Evolutionary conservation across 2,797 vertebrate genomes (phyloP), one percentile per base, ranked within the genome.

Genomic region (Scolopax rusticola): DNA sequence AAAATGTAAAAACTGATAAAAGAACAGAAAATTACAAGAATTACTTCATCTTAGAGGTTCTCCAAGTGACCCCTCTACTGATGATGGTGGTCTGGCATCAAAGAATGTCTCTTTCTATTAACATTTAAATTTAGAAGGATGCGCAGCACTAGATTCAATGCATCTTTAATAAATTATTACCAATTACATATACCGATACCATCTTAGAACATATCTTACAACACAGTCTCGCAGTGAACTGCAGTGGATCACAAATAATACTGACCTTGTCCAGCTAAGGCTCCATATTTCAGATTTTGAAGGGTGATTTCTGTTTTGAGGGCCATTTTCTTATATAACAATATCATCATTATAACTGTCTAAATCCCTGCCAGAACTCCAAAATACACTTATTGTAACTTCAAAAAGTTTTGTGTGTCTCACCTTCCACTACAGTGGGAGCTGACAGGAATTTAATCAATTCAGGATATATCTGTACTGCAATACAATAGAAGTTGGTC

Each of bases 131-230:
- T 45, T n/a, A 23, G 51, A 59, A 82, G 19, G 7, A 9, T 0
- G 1, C 11, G 10, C 23, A 69, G 21, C n/a, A 4, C 13, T 56
- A 33, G 30, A 43, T 23, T 43, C 24, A 36, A 13, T 7, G 11
- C 19, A 17, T 25, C 19, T 64, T 65, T 65, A 64, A 38, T 11
- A 60, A 25, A 40, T 43, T 43, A 32, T 78, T 83, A 33, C 4
- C 28, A 41, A 3, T 14, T n/a, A 45, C 8, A 21, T 13, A 30
- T n/a, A 19, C 2, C 54, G 33, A n/a, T 57, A 23, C 14, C 12
- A 16, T n/a, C 32, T 25, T 17, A 20, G 0, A 4, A 45, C 11
- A 60, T 21, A 5, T 16, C 32, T 25, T 15, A 20, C 0, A 3
- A 45, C 11, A 61, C 41, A 54, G 6, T 6, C 47, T 32, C 25